Evolutionary conservation across 37 sponge, comb jelly and placozoan genomes (phyloP), one percentile per base, ranked within the genome.

Genomic region (Axinella damicornis): DNA sequence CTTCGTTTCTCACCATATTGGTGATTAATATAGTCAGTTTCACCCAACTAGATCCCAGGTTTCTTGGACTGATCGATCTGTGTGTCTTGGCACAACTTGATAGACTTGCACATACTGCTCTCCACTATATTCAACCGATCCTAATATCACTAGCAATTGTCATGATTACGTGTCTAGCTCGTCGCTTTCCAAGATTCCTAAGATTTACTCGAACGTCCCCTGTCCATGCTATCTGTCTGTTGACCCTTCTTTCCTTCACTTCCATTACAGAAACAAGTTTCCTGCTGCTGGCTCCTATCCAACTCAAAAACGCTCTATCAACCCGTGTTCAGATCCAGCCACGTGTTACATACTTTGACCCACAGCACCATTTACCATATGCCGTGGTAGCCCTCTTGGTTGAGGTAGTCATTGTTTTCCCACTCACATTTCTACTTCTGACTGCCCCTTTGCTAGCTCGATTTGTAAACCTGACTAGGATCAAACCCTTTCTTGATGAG

Each of bases 201-300:
- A 46, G 46, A 46, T 9, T 46, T 12, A 9, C 46, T 12, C 46
- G 15, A 36, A 69, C 31, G 2, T 36, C 69, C 4, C 38, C 64
- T n/a, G 28, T 79, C 16, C 65, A 79, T 12, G 38, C 46, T 13
- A 34, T 39, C 24, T 79, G 80, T 55, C 17, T 79, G 33, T 14
- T 65, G 25, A 5, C 65, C 24, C 24, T 62, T 5, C 15, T 79
- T 22, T 34, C 39, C 22, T 79, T 65, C 46, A 39, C 64, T 28
- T 79, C 80, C 64, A 37, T 79, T n/a, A 65, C 64, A 13, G 27
- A 65, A 25, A 30, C 66, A 35, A 62, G 65, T 21, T 65, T 79
- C 27, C 18, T 21, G 17, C 37, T 79, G 22, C 67, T 79, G 30
- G 37, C 21, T 12, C 69, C 80, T 19, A 25, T 65, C 40, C 21